Conservation (phyloP, 1,140 invertebrate genomes). For the Cotesia typhae region DNA sequence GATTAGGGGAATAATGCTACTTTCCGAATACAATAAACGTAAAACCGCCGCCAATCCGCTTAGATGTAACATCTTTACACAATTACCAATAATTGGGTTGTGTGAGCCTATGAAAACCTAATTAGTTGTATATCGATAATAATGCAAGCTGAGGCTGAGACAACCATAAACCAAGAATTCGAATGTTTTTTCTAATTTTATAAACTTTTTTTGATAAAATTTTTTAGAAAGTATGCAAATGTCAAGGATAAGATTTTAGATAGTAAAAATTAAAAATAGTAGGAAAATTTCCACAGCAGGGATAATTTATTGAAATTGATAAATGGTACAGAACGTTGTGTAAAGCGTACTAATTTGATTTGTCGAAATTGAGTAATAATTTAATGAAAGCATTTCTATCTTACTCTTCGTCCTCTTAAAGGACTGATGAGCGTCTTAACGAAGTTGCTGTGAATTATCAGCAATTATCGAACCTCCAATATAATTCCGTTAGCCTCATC, state of each 20-base stretch:
- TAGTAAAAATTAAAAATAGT: neutral
- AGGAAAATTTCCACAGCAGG: neutral
- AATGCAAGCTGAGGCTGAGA: constrained; percentile 49
- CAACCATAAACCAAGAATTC: neutral
- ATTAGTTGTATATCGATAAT: constrained; percentile 51
- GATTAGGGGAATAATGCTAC: constrained; percentile 46
- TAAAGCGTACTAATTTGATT: constrained; percentile 52
- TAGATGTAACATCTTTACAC: constrained; percentile 66
- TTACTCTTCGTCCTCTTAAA: constrained; percentile 37
- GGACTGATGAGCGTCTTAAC: constrained; percentile 65
- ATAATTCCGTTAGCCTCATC: constrained; percentile 61
- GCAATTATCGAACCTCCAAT: constrained; percentile 65
- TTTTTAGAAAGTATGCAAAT: too few relatives aligned
- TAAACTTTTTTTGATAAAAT: too few relatives aligned
- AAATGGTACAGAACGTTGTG: neutral
- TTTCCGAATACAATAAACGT: constrained; percentile 51
- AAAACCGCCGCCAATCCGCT: constrained; percentile 62
- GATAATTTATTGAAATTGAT: constrained; percentile 15
- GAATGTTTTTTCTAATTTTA: too few relatives aligned
- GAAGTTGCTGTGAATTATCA: constrained; percentile 65
- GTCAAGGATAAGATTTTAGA: too few relatives aligned
- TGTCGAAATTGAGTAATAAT: constrained; percentile 65
- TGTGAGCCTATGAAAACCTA: constrained; percentile 54
- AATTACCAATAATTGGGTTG: constrained; percentile 65
- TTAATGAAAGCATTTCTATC: constrained; percentile 60